phyloP scores from a whole-genome alignment of 2,797 vertebrate genomes.

The Hozukius guyotensis region DNA sequence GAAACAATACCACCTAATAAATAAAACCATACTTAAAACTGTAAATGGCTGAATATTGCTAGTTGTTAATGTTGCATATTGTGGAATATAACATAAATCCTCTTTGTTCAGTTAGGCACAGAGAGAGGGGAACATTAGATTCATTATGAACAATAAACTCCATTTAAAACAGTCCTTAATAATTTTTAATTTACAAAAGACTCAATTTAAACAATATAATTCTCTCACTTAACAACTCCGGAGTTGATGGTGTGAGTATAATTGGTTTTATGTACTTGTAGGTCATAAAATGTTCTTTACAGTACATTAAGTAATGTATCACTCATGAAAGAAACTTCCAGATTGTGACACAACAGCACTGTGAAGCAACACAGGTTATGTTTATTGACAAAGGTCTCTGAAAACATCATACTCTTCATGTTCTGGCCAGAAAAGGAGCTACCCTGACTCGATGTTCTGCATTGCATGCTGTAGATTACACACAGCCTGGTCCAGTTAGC shows the following conservation, averaged over 20 bases:
- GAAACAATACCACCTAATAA: constrained; percentile 61
- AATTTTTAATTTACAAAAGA: constrained; percentile 73
- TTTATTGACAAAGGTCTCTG: background rate
- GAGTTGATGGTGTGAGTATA: constrained; percentile 19
- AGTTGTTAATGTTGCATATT: constrained; percentile 76
- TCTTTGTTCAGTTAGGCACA: background rate
- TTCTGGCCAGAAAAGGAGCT: background rate
- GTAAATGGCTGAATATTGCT: constrained; percentile 29
- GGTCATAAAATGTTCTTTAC: constrained; percentile 31
- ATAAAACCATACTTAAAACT: constrained; percentile 38
- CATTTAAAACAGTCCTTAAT: constrained; percentile 76
- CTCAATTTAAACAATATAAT: constrained; percentile 4
- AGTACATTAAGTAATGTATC: constrained; percentile 19
- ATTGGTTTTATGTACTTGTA: constrained; percentile 38
- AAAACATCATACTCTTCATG: background rate
- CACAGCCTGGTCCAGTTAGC: background rate
- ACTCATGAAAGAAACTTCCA: background rate
- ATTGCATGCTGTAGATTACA: background rate
- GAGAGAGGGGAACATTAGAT: background rate
- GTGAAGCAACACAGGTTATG: background rate
- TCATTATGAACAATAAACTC: constrained; percentile 5
- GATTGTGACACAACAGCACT: background rate
- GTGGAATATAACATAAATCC: constrained; percentile 10
- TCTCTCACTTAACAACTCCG: background rate
- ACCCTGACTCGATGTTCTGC: background rate